phyloP scores from a whole-genome alignment of 2,113 vertebrate species.

The Dinomys branickii region DNA sequence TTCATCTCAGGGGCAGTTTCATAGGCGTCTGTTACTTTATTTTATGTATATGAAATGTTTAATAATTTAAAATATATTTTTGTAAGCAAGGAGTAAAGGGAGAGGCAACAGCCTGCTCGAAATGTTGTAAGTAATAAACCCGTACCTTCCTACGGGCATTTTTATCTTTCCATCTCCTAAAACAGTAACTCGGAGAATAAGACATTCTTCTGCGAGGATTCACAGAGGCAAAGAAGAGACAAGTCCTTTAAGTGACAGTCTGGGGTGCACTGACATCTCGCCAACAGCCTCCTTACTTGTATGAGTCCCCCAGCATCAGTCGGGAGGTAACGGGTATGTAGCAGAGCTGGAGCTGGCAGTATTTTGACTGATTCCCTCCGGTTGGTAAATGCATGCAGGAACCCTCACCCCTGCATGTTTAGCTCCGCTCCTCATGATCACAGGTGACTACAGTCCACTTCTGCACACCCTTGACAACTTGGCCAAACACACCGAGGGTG shows the following conservation, averaged over 20 bases:
- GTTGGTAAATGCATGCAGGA: not conserved
- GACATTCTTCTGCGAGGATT: not conserved
- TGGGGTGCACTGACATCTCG: not conserved
- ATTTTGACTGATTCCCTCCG: not conserved
- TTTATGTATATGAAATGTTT: constrained; percentile 26
- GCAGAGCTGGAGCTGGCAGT: not conserved
- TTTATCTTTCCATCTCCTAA: not conserved
- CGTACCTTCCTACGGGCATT: not conserved
- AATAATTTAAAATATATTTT: constrained; percentile 36
- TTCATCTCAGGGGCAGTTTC: not conserved
- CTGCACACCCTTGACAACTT: not conserved
- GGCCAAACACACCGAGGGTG: not conserved
- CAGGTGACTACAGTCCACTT: not conserved
- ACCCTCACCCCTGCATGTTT: not conserved
- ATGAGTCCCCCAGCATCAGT: not conserved
- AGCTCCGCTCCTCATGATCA: not conserved
- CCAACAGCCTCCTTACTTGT: not conserved
- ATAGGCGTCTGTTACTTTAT: not conserved
- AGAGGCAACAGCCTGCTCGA: not conserved
- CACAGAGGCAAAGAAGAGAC: not conserved
- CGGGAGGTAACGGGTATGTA: not conserved
- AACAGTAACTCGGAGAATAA: not conserved
- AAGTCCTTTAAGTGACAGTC: not conserved
- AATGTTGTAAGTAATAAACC: not conserved
- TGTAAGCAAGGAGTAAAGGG: not conserved